phyloP scores from a whole-genome alignment of 2,888 invertebrate genomes.

The Hanleya hanleyi region DNA sequence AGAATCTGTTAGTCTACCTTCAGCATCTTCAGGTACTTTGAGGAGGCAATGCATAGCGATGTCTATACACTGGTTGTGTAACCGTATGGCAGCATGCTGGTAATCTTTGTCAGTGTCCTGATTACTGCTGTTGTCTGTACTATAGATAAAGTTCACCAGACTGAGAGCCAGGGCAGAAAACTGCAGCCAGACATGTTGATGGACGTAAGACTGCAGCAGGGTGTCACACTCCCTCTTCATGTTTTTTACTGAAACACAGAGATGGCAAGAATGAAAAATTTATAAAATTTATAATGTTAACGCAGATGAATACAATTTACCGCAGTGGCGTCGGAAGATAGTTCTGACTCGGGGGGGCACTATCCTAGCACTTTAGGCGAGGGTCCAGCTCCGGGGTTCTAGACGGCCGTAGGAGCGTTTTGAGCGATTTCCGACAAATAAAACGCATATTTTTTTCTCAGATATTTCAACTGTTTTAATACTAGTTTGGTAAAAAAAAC shows the following conservation, averaged over 20 bases:
- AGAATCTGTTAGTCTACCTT: background rate
- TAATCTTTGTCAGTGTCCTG: conserved; percentile 58
- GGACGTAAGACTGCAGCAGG: conserved; percentile 68
- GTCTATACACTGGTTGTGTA: conserved; percentile 64
- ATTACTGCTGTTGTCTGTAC: conserved; percentile 28
- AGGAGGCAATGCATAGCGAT: conserved; percentile 56
- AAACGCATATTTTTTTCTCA: too few relatives aligned
- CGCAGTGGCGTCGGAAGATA: too few relatives aligned
- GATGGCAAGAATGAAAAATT: too few relatives aligned
- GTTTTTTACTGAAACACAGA: conserved; percentile 49
- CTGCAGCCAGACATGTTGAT: conserved; percentile 71
- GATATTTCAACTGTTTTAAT: too few relatives aligned
- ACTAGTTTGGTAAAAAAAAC: too few relatives aligned
- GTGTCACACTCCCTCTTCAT: conserved; percentile 63
- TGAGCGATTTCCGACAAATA: too few relatives aligned
- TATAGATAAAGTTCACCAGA: conserved; percentile 62
- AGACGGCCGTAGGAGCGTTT: too few relatives aligned
- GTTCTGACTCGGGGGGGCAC: too few relatives aligned
- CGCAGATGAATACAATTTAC: too few relatives aligned
- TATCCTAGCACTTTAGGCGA: too few relatives aligned
- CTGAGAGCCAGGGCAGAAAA: conserved; percentile 66
- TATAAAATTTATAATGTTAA: too few relatives aligned
- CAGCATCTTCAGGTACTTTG: conserved; percentile 59
- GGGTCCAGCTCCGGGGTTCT: too few relatives aligned
- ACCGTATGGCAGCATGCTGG: conserved; percentile 56